Base-by-base conservation (phyloP, 2,797 vertebrate species). In the Tympanoctomys barrerae region DNA sequence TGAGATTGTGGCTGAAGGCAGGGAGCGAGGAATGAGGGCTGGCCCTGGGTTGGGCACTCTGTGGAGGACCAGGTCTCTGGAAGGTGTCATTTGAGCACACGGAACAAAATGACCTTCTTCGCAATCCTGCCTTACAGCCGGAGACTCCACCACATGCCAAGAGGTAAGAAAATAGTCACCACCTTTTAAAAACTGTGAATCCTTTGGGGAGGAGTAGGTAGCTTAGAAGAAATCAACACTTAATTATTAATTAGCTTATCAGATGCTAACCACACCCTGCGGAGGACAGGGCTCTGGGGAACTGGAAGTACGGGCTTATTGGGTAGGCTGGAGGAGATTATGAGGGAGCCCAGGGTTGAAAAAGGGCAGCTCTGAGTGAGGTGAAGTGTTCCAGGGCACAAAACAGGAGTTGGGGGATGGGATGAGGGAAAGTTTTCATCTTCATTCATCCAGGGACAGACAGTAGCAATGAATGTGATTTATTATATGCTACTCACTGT, bases 201-300 rank as follows among this genome's bases (percentile, higher is more conserved):
- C 52, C 39, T 89, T 70, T 62, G 54, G 89, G 96, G 89, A 95
- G 86, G 83, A 24, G 92, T 46, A 52, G 46, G 39, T 71, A 80
- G 86, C 87, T 91, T 70, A 52, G 36, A 87, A 97, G 79, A 71
- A 68, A 93, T 93, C 90, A 95, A 86, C 91, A 95, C 31, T 59
- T 82, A 31, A 70, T 46, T 96, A 90, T 87, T 78, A 92, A 96
- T 90, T 81, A 96, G 92, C 83, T 96, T 97, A 96, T 97, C 96
- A 90, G 96, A 94, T 96, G 64, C 36, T 0, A 0, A 57, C 78
- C 90, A 96, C 95, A 78, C 86, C 90, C 68, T 82, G 49, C 39
- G 7, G 77, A 64, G 54, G 68, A 54, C 78, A 57, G 66, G 46
- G 7, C 57, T 90, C 28, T 7, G 62, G 82, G 82, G 75, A 88